Base-by-base conservation (phyloP, 2,888 invertebrate species). In the Exocentrus adspersus region DNA sequence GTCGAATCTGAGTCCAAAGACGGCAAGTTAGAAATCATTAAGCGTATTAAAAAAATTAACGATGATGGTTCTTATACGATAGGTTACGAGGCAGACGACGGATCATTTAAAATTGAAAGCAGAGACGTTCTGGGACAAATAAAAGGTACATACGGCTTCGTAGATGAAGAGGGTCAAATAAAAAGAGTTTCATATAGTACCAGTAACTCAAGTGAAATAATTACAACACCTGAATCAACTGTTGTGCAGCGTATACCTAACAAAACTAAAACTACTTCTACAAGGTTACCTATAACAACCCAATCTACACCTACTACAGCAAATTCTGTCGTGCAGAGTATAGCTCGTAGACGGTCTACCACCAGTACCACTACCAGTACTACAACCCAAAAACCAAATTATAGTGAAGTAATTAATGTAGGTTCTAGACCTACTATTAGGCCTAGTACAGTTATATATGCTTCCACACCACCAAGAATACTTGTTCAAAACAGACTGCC, bases 51-150 rank as follows among this genome's bases (percentile, higher is more conserved):
- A 68, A 87, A 91, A 77, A 85, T 93, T 1, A 93, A 93, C 79
- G 90, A 91, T 54, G 93, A 93, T 78, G 93, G 93, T 21, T 92
- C 92, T 0, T 93, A 93, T 77, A 92, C 93, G 0, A 92, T 92
- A 67, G 93, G 93, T 0, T 93, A 92, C 77, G 93, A 93, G 83
- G 92, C 92, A 1, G 92, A 91, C 51, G 93, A 93, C 80, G 93
- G 93, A 2, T 91, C 92, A 0, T 93, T 93, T 81, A 93, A 93
- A 84, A 92, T 93, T 62, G 93, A 93, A 83, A 93, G 91, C 75
- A 85, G 92, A 67, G 92, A 92, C 80, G 90, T 91, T 50, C 84
- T 89, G 65, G 92, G 92, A 6, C 91, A 92, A 79, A 90, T 93
- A 68, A 92, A 92, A 80, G 93, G 93, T 41, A 93, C 92, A 54